Conservation (phyloP, 2,888 invertebrate genomes). For the Atethmia centrago region DNA sequence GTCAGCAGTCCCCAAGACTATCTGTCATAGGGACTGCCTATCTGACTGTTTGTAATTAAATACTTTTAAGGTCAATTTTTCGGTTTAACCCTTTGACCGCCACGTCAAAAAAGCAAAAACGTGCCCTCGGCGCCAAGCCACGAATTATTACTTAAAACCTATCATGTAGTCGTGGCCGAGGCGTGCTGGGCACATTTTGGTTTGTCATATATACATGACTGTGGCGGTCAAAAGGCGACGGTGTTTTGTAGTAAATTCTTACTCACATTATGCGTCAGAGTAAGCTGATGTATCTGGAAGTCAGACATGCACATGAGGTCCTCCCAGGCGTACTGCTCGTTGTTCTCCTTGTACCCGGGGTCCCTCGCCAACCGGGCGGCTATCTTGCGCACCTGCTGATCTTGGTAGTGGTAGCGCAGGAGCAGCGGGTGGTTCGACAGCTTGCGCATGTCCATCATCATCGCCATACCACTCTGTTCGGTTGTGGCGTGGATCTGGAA, state of each 20-base stretch:
- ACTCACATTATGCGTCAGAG: slow-evolving; percentile 92
- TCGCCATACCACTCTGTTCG: slow-evolving; percentile 93
- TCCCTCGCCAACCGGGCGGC: slow-evolving; percentile 93
- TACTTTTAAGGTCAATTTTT: no score
- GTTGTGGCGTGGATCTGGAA: slow-evolving; percentile 87
- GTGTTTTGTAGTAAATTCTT: neutral
- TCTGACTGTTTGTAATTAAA: no score
- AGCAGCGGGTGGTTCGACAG: slow-evolving; percentile 98
- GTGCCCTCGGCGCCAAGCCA: no score
- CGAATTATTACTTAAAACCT: no score
- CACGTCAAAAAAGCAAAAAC: no score
- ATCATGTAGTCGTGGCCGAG: no score
- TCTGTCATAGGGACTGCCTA: no score
- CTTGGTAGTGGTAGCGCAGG: slow-evolving; percentile 93
- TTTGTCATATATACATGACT: no score
- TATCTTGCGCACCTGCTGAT: slow-evolving; percentile 92
- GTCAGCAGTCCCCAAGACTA: no score
- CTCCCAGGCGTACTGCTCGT: slow-evolving; percentile 95
- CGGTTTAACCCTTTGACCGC: no score
- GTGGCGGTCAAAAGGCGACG: no score
- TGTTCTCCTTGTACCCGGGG: slow-evolving; percentile 93
- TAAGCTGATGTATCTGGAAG: slow-evolving; percentile 96
- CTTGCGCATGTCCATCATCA: slow-evolving; percentile 98
- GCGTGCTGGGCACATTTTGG: no score
- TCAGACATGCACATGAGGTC: slow-evolving; percentile 97